Conservation (phyloP, 1,140 invertebrate genomes). For the Brachionus koreanus region DNA sequence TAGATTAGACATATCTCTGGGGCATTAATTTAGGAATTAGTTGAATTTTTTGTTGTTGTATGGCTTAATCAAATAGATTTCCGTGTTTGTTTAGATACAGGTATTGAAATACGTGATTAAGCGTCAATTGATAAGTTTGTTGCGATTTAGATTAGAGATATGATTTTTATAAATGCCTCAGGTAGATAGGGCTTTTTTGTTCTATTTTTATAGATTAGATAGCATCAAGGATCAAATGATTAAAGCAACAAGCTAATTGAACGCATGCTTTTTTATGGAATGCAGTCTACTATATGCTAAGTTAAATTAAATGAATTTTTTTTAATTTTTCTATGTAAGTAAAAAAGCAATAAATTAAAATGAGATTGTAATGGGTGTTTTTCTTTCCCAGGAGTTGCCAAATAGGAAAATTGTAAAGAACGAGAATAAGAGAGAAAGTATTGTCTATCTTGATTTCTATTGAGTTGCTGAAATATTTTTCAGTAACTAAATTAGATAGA, state of each 20-base stretch:
- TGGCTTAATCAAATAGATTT: not conserved
- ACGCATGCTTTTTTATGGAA: not conserved
- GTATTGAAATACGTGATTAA: not conserved
- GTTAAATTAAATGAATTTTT: no score
- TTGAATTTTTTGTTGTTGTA: not conserved
- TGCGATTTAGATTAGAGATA: not conserved
- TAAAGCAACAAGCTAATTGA: not conserved
- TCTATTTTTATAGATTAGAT: not conserved
- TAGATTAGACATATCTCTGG: not conserved
- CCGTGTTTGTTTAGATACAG: not conserved
- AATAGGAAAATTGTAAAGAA: no score
- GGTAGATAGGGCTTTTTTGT: not conserved
- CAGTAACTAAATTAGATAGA: not conserved
- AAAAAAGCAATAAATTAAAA: no score
- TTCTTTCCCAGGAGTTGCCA: not conserved
- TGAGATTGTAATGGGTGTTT: not conserved
- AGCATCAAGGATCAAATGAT: not conserved
- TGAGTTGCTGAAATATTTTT: not conserved
- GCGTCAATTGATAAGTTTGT: not conserved
- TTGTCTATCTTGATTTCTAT: not conserved
- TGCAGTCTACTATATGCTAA: no score
- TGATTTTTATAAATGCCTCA: not conserved
- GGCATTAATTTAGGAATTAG: not conserved
- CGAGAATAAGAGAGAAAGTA: not conserved
- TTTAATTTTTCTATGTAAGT: no score